Evolutionary conservation across 2,113 vertebrate species (phyloP), one percentile per base, ranked within the genome.

Genomic region (Austrofundulus limnaeus): DNA sequence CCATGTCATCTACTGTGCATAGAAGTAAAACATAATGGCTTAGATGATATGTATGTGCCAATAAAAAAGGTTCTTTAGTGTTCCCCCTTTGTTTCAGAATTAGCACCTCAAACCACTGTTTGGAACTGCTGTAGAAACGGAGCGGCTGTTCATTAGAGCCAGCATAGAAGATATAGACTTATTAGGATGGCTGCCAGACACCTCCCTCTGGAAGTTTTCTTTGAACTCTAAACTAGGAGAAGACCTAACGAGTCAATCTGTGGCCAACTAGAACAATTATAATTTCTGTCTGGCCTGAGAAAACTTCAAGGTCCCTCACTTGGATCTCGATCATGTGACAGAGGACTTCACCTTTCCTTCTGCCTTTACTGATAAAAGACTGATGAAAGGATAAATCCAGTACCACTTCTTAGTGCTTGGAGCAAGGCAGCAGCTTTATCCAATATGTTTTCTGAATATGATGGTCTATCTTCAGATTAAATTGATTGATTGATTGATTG

Each of bases 361-460:
- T 85, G 72, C 25, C 46, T 72, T 42, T 25, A 28, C 56, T 65
- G 71, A 82, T 78, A 65, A 77, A n/a, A 73, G 75, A 76, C 19
- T 39, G 71, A 80, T 34, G 39, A 43, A 59, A 0, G 37, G 68
- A 77, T 77, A 78, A 68, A 75, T 58, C 19, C 65, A 37, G n/a
- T 10, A 34, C 58, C 17, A 55, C 28, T 47, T 56, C 75, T 37
- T 34, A 79, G 45, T 19, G 7, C 25, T 28, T 28, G 7, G 25
- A 7, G 25, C 25, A 7, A 28, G 25, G 25, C 25, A 28, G 25
- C 25, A 82, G 73, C 68, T 76, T 58, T 58, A 62, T 68, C 67
- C 66, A 63, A 39, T 56, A 67, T 38, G 48, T 2, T 9, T 66
- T 77, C 68, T 28, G 31, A 52, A 71, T 76, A 51, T 42, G 34